phyloP scores from a whole-genome alignment of 2,113 vertebrate species.

The Camelus dromedarius region DNA sequence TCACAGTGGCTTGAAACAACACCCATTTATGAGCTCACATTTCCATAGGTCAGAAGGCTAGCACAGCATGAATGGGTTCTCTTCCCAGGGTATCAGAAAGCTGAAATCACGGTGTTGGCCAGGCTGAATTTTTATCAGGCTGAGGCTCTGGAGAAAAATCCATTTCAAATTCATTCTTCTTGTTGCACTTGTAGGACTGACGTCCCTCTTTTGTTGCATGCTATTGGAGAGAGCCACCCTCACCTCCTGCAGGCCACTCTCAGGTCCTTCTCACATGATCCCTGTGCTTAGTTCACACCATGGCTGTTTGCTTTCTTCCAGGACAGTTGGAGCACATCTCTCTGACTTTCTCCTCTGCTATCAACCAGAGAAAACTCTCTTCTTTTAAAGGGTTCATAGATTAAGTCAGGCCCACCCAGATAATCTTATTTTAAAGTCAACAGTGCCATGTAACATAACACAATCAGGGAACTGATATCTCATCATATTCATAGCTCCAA shows the following conservation, averaged over 20 bases:
- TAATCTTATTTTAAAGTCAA: neutral
- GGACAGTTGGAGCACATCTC: neutral
- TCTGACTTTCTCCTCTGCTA: neutral
- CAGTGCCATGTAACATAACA: neutral
- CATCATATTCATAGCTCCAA: neutral
- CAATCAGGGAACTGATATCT: neutral
- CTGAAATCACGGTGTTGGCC: neutral
- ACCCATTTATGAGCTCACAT: neutral
- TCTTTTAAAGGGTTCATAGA: neutral
- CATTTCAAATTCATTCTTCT: neutral
- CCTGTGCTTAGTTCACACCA: neutral
- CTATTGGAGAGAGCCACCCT: neutral
- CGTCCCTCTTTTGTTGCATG: neutral
- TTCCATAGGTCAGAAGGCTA: neutral
- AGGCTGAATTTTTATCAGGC: neutral
- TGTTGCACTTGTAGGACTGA: neutral
- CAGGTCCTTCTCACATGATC: neutral
- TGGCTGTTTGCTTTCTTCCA: neutral
- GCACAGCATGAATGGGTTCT: neutral
- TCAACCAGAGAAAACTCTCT: neutral
- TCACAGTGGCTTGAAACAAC: neutral
- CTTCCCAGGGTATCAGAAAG: neutral
- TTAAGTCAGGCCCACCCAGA: neutral
- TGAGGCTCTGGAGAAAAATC: neutral
- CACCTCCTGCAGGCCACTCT: neutral